phyloP scores from a whole-genome alignment of 1,140 invertebrate species.

The Drosophila fuyamai region DNA sequence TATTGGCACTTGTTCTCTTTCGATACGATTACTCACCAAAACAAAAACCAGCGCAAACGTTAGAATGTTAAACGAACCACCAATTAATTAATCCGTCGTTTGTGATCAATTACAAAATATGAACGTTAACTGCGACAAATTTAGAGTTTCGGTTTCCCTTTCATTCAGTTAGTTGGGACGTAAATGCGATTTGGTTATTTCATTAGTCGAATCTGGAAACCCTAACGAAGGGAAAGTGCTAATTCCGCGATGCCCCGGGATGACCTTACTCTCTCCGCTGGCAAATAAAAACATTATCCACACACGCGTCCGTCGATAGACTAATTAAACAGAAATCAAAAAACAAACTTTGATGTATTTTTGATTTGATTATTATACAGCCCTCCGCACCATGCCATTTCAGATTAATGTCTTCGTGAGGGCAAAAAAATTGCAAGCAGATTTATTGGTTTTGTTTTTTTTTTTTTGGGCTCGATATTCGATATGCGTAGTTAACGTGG shows the following conservation, averaged over 20 bases:
- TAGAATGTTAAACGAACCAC: constrained; percentile 11
- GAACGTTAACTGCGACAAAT: constrained; percentile 5
- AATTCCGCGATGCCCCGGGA: constrained; percentile 20
- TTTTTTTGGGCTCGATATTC: constrained; percentile 3
- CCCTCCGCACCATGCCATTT: constrained; percentile 1
- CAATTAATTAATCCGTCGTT: constrained; percentile 5
- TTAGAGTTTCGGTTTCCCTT: constrained; percentile 19
- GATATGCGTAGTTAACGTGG: constrained; percentile 29
- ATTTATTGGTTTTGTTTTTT: constrained; percentile 25
- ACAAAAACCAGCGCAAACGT: background rate
- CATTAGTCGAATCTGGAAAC: constrained; percentile 13
- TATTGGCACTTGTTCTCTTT: too few species aligned
- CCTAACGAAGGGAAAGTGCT: constrained; percentile 44
- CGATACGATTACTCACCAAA: constrained; percentile 10
- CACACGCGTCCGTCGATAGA: constrained; percentile 15
- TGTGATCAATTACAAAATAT: constrained; percentile 12
- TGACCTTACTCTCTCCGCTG: constrained; percentile 21
- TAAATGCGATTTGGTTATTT: constrained; percentile 15
- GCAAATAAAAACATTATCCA: constrained; percentile 30
- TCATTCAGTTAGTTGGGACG: background rate
- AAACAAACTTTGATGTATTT: constrained; percentile 33
- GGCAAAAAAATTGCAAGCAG: constrained; percentile 16
- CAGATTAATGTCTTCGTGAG: constrained; percentile 36
- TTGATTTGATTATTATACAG: constrained; percentile 25
- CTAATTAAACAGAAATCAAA: constrained; percentile 28